Conservation (phyloP, 2,113 vertebrate genomes). For the Elgaria multicarinata region DNA sequence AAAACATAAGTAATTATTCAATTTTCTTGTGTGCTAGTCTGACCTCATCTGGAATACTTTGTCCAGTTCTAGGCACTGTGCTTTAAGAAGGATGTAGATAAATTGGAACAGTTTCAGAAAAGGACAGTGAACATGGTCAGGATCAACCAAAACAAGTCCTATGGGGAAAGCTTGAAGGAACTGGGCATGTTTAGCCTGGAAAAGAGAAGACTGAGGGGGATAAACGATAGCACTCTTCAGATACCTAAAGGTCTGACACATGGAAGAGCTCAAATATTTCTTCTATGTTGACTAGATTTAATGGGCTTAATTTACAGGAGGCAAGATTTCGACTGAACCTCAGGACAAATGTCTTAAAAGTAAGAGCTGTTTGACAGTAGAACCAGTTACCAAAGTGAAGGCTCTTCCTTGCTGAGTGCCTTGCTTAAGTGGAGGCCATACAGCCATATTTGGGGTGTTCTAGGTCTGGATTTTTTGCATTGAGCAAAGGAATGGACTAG, state of each 20-base stretch:
- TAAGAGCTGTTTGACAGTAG: neutral
- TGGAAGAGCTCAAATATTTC: neutral
- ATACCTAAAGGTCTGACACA: neutral
- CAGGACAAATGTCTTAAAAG: neutral
- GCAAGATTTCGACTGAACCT: neutral
- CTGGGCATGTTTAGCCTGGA: neutral
- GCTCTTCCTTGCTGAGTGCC: neutral
- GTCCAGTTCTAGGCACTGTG: neutral
- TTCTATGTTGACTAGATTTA: neutral
- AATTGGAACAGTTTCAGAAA: neutral
- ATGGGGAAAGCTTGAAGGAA: neutral
- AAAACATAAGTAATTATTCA: neutral
- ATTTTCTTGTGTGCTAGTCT: neutral
- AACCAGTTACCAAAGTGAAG: neutral
- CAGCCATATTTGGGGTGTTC: neutral
- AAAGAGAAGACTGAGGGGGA: neutral
- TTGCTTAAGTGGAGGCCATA: neutral
- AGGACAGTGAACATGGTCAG: neutral
- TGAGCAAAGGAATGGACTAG: neutral
- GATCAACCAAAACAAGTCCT: neutral
- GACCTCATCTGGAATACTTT: neutral
- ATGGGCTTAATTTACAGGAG: neutral
- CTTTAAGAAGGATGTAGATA: neutral
- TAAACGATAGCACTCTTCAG: neutral
- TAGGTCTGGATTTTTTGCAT: neutral